Conservation (phyloP, 2,113 vertebrate genomes). For the Rana temporaria region DNA sequence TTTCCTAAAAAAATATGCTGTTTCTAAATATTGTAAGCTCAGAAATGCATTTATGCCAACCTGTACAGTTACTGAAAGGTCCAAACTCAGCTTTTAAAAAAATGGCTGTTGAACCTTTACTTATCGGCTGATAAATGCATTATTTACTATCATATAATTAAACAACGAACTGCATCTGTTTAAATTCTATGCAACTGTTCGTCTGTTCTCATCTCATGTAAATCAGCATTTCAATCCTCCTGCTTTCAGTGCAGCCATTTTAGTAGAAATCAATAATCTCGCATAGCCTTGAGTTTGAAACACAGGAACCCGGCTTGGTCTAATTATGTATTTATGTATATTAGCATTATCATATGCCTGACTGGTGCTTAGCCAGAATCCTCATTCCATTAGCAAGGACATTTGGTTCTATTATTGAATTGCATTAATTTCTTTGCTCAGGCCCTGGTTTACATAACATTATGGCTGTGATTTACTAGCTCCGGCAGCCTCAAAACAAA, state of each 20-base stretch:
- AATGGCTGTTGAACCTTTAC: too few relatives aligned
- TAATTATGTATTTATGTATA: conserved; percentile 57
- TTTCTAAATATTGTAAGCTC: too few relatives aligned
- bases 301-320: conserved; percentile 8
- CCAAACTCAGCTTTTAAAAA: too few relatives aligned
- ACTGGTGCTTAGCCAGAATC: conserved; percentile 35
- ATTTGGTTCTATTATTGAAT: conserved; percentile 46
- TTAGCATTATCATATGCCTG: conserved; percentile 47
- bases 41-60: too few relatives aligned
- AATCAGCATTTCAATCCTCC: conserved; percentile 29
- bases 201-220: conserved; percentile 15
- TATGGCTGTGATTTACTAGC: conserved; percentile 31
- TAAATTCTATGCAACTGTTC: conserved; percentile 7
- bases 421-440: conserved; percentile 30
- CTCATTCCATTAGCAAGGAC: conserved; percentile 51
- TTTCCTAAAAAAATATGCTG: too few relatives aligned
- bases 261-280: conserved; percentile 44
- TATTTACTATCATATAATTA: too few relatives aligned
- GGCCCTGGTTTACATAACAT: conserved; percentile 32
- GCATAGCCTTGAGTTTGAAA: conserved; percentile 40
- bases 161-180: not conserved
- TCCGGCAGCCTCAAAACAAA: conserved; percentile 32
- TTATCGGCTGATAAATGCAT: too few relatives aligned
- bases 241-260: conserved; percentile 38
- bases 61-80: too few relatives aligned